These are phyloP conservation scores for Bos javanicus DNA, from an alignment of 2,113 vertebrate genomes.

Conservation along the genomic window DNA sequence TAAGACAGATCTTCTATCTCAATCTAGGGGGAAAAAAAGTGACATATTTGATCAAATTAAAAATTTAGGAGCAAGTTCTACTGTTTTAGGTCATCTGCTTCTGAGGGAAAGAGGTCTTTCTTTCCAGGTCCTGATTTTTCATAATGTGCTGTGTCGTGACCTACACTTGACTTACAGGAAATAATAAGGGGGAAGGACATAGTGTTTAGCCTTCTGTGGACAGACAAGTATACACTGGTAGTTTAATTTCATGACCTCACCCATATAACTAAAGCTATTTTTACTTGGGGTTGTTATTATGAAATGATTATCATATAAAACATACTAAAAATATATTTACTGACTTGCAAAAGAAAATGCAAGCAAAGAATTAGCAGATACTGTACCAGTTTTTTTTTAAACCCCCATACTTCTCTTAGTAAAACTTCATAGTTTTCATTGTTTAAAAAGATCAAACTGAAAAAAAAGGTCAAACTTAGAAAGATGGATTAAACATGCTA, in stretches of 20 bases:
- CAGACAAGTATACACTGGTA: slow-evolving; percentile 46
- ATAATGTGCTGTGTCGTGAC: not conserved
- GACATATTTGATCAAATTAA: not conserved
- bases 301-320: slow-evolving; percentile 76
- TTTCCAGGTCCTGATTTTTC: not conserved
- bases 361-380: not conserved
- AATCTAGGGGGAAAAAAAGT: not conserved
- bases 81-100: not conserved
- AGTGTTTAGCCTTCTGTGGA: slow-evolving; percentile 24
- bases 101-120: not conserved
- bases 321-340: slow-evolving; percentile 49
- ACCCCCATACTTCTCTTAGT: not conserved
- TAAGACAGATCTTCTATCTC: not conserved
- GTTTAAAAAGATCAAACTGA: not conserved
- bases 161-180: slow-evolving; percentile 34
- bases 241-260: slow-evolving; percentile 33
- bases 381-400: not conserved
- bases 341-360: not conserved
- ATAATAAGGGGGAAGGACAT: not conserved
- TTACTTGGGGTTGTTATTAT: slow-evolving; percentile 76
- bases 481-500: not conserved
- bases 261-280: slow-evolving; percentile 76
- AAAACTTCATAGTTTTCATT: slow-evolving; percentile 15
- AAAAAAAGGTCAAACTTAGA: slow-evolving; percentile 1
- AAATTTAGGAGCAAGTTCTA: not conserved